These are phyloP conservation scores for Mesoclemmys tuberculata DNA, from an alignment of 2,113 vertebrate genomes.

Conservation along the genomic window DNA sequence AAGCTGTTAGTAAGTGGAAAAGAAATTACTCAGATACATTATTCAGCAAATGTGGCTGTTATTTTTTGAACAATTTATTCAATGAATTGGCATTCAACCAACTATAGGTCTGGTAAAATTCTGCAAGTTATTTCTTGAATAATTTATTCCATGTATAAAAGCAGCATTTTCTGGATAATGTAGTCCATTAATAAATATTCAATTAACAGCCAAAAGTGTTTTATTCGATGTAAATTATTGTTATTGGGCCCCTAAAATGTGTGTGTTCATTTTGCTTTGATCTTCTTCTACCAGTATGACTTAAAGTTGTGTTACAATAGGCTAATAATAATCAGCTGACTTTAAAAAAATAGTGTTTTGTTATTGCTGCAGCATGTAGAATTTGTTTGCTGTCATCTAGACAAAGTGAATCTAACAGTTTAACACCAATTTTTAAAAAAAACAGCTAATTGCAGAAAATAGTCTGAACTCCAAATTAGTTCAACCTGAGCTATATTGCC, in stretches of 20 bases:
- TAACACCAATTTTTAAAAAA: constrained; percentile 26
- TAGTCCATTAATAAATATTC: constrained; percentile 36
- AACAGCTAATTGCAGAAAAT: background rate
- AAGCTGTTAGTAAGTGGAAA: constrained; percentile 33
- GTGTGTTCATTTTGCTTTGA: constrained; percentile 54
- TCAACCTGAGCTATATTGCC: background rate
- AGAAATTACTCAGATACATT: constrained; percentile 57
- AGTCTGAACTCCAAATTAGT: constrained; percentile 23
- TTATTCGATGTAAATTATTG: constrained; percentile 44
- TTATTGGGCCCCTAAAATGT: background rate
- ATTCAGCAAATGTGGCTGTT: constrained; percentile 64
- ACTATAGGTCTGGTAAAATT: constrained; percentile 52
- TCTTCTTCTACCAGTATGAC: background rate
- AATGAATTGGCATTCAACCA: constrained; percentile 60
- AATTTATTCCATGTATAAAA: constrained; percentile 61
- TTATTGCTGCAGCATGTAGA: constrained; percentile 33
- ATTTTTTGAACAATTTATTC: constrained; percentile 59
- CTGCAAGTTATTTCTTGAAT: constrained; percentile 48
- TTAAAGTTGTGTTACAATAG: constrained; percentile 15
- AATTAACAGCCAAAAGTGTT: constrained; percentile 33
- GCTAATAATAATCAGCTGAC: constrained; percentile 30
- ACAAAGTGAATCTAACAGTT: constrained; percentile 23
- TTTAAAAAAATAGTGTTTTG: constrained; percentile 51
- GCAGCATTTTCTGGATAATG: constrained; percentile 12
- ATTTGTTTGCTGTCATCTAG: constrained; percentile 61